Conservation (phyloP, 1,140 invertebrate species). For the Calephelis virginiensis region DNA sequence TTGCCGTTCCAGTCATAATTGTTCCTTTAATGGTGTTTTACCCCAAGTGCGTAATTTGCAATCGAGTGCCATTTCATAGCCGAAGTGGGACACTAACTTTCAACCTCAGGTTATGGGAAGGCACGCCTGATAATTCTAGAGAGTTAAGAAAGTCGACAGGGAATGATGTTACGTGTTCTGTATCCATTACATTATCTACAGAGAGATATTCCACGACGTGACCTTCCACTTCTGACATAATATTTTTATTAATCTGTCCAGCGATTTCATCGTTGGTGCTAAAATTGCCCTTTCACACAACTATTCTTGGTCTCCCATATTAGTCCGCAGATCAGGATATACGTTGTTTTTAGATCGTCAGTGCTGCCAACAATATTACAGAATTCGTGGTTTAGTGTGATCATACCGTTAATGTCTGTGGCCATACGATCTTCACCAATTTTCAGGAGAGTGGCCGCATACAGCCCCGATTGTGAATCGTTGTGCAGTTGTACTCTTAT, state of each 20-base stretch:
- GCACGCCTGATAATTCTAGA: slow-evolving; percentile 35
- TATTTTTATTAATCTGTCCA: slow-evolving; percentile 31
- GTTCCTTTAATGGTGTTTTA: slow-evolving; percentile 54
- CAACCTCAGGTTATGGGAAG: slow-evolving; percentile 34
- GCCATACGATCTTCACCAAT: too few relatives aligned
- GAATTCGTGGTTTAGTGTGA: too few relatives aligned
- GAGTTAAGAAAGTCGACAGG: slow-evolving; percentile 42
- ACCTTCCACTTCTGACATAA: slow-evolving; percentile 33
- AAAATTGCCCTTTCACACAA: slow-evolving; percentile 45
- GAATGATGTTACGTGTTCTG: slow-evolving; percentile 34
- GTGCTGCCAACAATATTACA: too few relatives aligned
- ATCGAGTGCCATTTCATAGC: slow-evolving; percentile 34
- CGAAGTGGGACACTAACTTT: slow-evolving; percentile 34
- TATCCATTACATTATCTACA: slow-evolving; percentile 38
- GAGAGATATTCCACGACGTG: slow-evolving; percentile 36
- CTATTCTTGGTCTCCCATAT: slow-evolving; percentile 35
- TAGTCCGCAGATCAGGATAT: slow-evolving; percentile 25
- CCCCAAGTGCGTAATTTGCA: slow-evolving; percentile 29
- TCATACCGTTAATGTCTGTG: too few relatives aligned
- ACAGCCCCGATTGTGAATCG: too few relatives aligned
- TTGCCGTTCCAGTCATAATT: slow-evolving; percentile 51
- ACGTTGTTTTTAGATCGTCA: too few relatives aligned
- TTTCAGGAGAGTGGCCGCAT: too few relatives aligned
- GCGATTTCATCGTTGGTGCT: slow-evolving; percentile 35
- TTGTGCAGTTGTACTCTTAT: too few relatives aligned